Evolutionary conservation across 2,888 invertebrate species (phyloP).

Genomic region (Halictus quadricinctus): DNA sequence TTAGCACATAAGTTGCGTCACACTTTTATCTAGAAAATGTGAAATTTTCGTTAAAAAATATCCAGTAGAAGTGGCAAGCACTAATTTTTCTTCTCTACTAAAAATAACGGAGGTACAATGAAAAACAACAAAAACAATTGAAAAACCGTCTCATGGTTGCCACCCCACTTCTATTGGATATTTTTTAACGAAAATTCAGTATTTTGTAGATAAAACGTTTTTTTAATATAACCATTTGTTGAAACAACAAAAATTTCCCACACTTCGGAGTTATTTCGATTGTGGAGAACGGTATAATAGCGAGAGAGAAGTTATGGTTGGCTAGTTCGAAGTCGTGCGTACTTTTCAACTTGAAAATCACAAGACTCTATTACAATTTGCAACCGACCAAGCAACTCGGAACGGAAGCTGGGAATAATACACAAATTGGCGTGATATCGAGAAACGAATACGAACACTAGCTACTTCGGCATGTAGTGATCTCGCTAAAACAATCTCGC

Average conservation of each 20-base stretch:
- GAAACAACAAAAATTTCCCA: not conserved
- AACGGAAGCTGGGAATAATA: not conserved
- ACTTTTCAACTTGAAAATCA: not conserved
- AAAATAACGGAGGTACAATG: no score
- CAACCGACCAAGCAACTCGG: not conserved
- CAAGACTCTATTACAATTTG: not conserved
- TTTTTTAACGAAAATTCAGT: no score
- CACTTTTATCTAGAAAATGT: no score
- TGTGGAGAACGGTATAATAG: not conserved
- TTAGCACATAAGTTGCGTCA: no score
- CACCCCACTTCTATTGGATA: no score
- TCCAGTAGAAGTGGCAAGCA: no score
- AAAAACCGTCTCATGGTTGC: no score
- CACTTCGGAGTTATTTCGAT: not conserved
- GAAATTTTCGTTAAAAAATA: no score
- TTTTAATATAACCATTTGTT: no score
- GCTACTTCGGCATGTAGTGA: constrained; percentile 11
- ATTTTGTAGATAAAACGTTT: no score
- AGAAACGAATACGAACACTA: not conserved
- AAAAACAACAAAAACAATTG: no score
- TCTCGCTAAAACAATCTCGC: constrained; percentile 46
- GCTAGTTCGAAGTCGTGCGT: not conserved
- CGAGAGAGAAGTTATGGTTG: not conserved
- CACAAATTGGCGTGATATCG: not conserved
- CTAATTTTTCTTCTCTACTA: no score